A percentile compares a stretch with the other conserved stretches of the same genome.
These are phyloP conservation scores for Coleophora deauratella DNA, from an alignment of 2,888 invertebrate genomes.

Conservation along the genomic window DNA sequence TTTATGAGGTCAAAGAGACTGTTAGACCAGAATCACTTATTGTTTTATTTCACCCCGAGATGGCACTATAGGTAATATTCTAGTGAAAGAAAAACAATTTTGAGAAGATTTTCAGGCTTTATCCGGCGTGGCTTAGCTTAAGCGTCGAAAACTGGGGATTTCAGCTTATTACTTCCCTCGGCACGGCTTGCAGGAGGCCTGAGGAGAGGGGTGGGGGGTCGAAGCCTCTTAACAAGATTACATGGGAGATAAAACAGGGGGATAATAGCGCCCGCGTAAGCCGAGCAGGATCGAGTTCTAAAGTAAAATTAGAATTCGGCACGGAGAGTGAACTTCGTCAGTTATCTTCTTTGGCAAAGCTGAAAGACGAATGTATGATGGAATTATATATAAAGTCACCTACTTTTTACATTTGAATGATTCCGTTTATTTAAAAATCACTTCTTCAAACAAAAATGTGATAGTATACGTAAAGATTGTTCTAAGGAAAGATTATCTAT, in stretches of 20 bases:
- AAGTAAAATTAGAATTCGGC: slow-evolving; percentile 63
- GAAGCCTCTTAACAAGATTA: slow-evolving; percentile 72
- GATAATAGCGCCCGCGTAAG: slow-evolving; percentile 64
- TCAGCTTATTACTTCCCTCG: slow-evolving; percentile 57
- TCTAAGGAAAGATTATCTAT: too few relatives aligned
- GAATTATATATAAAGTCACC: too few relatives aligned
- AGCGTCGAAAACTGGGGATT: slow-evolving; percentile 66
- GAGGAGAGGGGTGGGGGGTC: slow-evolving; percentile 21
- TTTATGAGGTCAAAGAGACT: too few relatives aligned
- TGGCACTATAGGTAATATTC: background rate
- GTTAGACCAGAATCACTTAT: too few relatives aligned
- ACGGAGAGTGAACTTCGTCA: slow-evolving; percentile 22
- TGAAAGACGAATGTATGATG: too few relatives aligned
- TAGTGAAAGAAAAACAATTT: slow-evolving; percentile 27
- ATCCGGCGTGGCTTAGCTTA: slow-evolving; percentile 56
- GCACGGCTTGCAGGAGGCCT: slow-evolving; percentile 13
- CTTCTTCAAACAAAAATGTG: too few relatives aligned
- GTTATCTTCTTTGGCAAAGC: background rate
- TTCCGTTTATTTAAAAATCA: too few relatives aligned
- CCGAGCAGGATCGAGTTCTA: slow-evolving; percentile 40
- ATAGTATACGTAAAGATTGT: too few relatives aligned
- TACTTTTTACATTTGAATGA: too few relatives aligned
- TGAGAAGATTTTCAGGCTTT: slow-evolving; percentile 41
- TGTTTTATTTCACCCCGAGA: too few relatives aligned
- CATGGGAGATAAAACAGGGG: slow-evolving; percentile 68